Evolutionary conservation across 2,797 vertebrate genomes (phyloP).

Genomic region (Diplodus sargus): DNA sequence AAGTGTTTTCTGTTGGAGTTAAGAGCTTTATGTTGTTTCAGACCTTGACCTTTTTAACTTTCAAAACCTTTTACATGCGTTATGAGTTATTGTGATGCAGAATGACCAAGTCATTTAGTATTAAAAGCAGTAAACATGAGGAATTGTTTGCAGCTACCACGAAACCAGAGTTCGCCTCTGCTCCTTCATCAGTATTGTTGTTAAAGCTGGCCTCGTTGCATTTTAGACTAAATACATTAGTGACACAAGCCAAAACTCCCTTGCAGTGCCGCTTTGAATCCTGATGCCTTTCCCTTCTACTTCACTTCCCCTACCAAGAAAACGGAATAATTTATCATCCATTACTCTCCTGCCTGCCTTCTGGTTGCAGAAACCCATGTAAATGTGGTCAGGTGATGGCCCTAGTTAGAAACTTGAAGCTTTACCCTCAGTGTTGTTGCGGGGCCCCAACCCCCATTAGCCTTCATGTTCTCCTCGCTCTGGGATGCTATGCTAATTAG

Average conservation of each 20-base stretch:
- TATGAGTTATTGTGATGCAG: slow-evolving; percentile 14
- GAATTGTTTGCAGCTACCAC: slow-evolving; percentile 8
- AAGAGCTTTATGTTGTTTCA: too few species aligned
- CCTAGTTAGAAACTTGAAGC: slow-evolving; percentile 73
- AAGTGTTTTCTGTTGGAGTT: too few species aligned
- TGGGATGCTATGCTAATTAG: slow-evolving; percentile 85
- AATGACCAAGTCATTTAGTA: slow-evolving; percentile 8
- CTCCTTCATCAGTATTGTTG: slow-evolving; percentile 20
- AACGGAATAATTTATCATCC: slow-evolving; percentile 69
- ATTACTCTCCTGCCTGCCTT: slow-evolving; percentile 59
- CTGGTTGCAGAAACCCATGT: slow-evolving; percentile 62
- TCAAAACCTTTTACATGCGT: too few species aligned
- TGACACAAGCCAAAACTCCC: slow-evolving; percentile 46
- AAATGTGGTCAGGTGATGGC: slow-evolving; percentile 75
- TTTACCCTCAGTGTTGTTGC: slow-evolving; percentile 69
- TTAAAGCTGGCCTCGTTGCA: slow-evolving; percentile 25
- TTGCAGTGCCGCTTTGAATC: slow-evolving; percentile 56
- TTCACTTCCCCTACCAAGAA: slow-evolving; percentile 52
- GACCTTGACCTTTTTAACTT: too few species aligned
- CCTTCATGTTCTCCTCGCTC: slow-evolving; percentile 79
- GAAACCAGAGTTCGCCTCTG: slow-evolving; percentile 2
- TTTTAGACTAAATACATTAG: slow-evolving; percentile 41
- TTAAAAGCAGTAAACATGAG: neutral
- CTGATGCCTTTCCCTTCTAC: slow-evolving; percentile 40
- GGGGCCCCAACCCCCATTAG: slow-evolving; percentile 73